Percentiles rank a stretch among this genome's conserved stretches.
These are phyloP conservation scores for Pachymerium ferrugineum DNA, from an alignment of 2,888 invertebrate species.

Conservation along the genomic window DNA sequence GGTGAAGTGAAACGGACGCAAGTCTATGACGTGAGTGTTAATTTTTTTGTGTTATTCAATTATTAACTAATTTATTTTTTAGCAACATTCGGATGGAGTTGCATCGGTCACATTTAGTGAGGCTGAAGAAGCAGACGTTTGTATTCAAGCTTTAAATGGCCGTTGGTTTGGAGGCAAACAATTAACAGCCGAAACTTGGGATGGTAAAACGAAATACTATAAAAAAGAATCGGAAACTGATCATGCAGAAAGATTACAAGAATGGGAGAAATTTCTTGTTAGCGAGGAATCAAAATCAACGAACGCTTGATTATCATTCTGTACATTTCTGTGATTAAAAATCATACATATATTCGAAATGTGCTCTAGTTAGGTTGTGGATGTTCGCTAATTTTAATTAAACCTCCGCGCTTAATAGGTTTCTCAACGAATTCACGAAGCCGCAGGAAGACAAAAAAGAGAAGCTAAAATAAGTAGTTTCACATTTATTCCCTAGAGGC, in stretches of 20 bases:
- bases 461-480: too few relatives aligned
- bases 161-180: constrained; percentile 83
- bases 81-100: constrained; percentile 90
- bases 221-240: constrained; percentile 87
- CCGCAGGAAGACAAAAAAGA: too few relatives aligned
- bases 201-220: constrained; percentile 88
- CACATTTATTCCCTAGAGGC: too few relatives aligned
- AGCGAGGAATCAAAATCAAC: not conserved
- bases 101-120: constrained; percentile 85
- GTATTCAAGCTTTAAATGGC: constrained; percentile 77
- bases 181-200: constrained; percentile 84
- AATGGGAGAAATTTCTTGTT: constrained; percentile 79
- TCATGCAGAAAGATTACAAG: constrained; percentile 67
- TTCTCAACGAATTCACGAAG: too few relatives aligned
- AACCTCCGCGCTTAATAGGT: too few relatives aligned
- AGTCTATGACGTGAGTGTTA: constrained; percentile 71
- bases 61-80: constrained; percentile 36
- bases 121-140: constrained; percentile 85
- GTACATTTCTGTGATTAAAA: not conserved
- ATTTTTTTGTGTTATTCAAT: constrained; percentile 36
- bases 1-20: constrained; percentile 88
- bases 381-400: too few relatives aligned
- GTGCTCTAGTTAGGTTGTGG: too few relatives aligned
- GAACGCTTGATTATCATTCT: not conserved
- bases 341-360: too few relatives aligned